A percentile compares a stretch with the other conserved stretches of the same genome.
These are phyloP conservation scores for Hirundo rustica DNA, from an alignment of 2,797 vertebrate genomes.

Conservation along the genomic window DNA sequence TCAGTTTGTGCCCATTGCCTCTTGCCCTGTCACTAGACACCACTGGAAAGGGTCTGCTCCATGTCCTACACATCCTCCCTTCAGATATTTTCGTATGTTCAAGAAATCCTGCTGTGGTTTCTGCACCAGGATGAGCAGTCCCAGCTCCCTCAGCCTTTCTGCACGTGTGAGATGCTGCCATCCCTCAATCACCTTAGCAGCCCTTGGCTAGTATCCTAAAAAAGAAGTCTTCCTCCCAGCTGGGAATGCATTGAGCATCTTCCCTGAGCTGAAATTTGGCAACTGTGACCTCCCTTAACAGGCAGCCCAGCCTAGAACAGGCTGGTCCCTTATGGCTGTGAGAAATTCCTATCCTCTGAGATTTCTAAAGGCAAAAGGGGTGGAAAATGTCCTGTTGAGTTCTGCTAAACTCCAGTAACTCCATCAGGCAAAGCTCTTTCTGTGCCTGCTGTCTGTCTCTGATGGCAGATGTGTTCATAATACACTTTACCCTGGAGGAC, in stretches of 20 bases:
- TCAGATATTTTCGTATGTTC: not conserved
- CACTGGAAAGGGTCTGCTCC: not conserved
- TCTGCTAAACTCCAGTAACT: not conserved
- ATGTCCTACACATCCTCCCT: not conserved
- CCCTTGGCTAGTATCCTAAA: not conserved
- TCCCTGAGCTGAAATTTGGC: not conserved
- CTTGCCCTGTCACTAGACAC: not conserved
- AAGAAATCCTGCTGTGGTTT: not conserved
- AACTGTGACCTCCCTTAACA: not conserved
- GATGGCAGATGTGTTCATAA: not conserved
- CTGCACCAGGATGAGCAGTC: not conserved
- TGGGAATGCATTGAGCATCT: not conserved
- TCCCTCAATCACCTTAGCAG: not conserved
- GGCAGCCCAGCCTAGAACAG: not conserved
- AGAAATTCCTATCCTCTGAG: not conserved
- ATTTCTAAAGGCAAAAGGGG: not conserved
- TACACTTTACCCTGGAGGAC: not conserved
- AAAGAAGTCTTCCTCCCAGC: not conserved
- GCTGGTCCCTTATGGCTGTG: not conserved
- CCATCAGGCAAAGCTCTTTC: not conserved
- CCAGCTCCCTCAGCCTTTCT: not conserved
- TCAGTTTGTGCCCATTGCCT: not conserved
- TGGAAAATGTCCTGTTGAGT: not conserved
- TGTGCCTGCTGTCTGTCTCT: not conserved
- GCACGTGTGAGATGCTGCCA: fast-evolving